Evolutionary conservation across 2,113 vertebrate genomes (phyloP), one percentile per base, ranked within the genome.

Genomic region (Ranitomeya imitator): DNA sequence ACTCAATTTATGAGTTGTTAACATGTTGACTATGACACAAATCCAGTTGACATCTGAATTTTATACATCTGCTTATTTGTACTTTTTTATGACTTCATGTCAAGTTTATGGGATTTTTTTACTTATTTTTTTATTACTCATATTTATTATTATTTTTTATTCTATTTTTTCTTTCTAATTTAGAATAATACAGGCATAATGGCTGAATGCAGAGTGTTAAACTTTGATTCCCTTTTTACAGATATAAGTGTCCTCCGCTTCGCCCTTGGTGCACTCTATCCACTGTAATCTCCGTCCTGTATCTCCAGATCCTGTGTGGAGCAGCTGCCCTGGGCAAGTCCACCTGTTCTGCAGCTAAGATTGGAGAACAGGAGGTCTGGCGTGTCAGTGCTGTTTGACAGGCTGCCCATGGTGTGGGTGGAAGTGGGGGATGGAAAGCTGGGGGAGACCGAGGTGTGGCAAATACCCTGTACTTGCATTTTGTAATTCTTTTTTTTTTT

Each of bases 341-440:
- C 87, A 88, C 87, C 87, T 88, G 87, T 88, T 88, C 80, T 88
- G 45, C 73, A 79, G 80, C 87, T 88, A 88, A 88, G 87, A 88
- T 88, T 88, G 87, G 87, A 65, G n/a, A 88, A 18, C 87, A 88
- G 87, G 81, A 83, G 87, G 81, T 63, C 87, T 78, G 81, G 87
- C 87, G 45, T 88, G 81, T 88, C 87, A 88, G 87, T 15, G 59
- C n/a, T 78, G 71, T 26, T 78, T 88, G 87, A 88, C 87, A 88
- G 78, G 60, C 73, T 84, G 86, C 65, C 86, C 23, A 84, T 63
- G 60, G 81, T 55, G 81, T 81, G 69, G 69, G 86, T 61, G 79
- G 86, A 82, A 61, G 19, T 65, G 85, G 86, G 57, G 73, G 85
- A 80, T 60, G 54, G 78, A 57, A 57, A 60, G n/a, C 78, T 80